Base-by-base conservation (phyloP, 2,888 invertebrate genomes). In the Zelleria hepariella region DNA sequence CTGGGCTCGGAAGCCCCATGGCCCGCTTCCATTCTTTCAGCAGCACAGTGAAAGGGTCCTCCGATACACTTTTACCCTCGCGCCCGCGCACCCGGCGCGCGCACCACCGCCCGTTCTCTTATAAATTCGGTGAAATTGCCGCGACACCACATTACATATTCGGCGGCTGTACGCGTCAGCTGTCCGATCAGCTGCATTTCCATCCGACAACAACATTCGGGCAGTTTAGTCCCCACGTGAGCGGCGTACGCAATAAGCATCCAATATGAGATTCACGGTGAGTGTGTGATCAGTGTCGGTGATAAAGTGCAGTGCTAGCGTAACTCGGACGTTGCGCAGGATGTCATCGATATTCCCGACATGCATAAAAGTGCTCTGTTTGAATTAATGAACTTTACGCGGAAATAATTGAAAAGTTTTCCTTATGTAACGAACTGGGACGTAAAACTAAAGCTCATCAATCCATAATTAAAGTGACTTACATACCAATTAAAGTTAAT, bases 201-300 rank as follows among this genome's bases (percentile, higher is more conserved):
- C 78, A 77, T 73, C 77, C 78, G 73, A 53, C 66, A 69, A 42
- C 65, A 67, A 71, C 73, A 73, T 71, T 70, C 69, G 74, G 72
- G 69, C 67, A 81, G 84, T 81, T 82, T 86, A 87, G 86, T 84
- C 83, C 77, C 75, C 74, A 77, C 80, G 78, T 72, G 75, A 68
- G 67, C 67, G 71, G 77, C 72, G 75, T 42, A 80, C 75, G 68
- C 64, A 72, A 84, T 77, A 86, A 85, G 75, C 78, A 66, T 75
- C 68, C 72, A 81, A 79, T 77, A 89, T 89, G 89, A 87, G 89
- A 86, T 82, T 84, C 82, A 86, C 83, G 88, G 89, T 89, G 87
- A 89, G 89, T 88, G 78, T 70, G 77, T 68, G 77, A 69, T 48
- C 20, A 10, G 58, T 53, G 59, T 5, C n/a, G 15, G 21, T 32